phyloP scores from a whole-genome alignment of 2,113 vertebrate genomes.

The Pseudorasbora parva region DNA sequence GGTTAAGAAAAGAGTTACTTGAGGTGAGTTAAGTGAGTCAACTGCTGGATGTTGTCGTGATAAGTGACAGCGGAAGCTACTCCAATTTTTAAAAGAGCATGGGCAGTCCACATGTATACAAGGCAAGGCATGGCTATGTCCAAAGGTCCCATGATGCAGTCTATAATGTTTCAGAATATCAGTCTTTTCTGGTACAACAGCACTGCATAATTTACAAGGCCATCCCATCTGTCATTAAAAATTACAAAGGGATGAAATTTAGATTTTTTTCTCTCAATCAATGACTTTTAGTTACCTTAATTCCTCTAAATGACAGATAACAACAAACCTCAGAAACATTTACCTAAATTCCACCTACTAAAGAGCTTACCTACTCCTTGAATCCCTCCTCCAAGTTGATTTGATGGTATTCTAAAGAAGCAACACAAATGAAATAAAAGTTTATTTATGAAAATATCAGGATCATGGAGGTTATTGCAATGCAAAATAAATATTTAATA shows the following conservation, averaged over 20 bases:
- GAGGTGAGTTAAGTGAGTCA: not conserved
- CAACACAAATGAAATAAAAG: not conserved
- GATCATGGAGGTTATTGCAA: not conserved
- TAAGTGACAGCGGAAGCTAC: constrained; percentile 11
- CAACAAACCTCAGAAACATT: not conserved
- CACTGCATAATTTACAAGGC: constrained; percentile 33
- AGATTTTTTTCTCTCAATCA: not conserved
- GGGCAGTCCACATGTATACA: constrained; percentile 48
- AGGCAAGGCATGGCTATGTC: constrained; percentile 23
- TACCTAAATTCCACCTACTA: not conserved
- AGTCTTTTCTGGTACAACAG: constrained; percentile 40
- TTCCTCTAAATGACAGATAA: not conserved
- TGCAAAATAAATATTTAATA: not conserved
- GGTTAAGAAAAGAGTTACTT: not conserved
- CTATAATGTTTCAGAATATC: constrained; percentile 54
- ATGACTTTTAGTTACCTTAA: not conserved
- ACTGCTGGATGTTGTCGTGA: not conserved
- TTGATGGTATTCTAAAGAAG: not conserved
- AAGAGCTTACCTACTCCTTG: not conserved
- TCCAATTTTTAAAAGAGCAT: constrained; percentile 53
- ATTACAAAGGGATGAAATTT: not conserved
- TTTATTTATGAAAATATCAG: not conserved
- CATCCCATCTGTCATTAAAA: constrained; percentile 43
- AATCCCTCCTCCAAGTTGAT: not conserved
- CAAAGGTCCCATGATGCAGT: constrained; percentile 51